phyloP scores from a whole-genome alignment of 1,140 invertebrate species.

The Brachionus angularis region DNA sequence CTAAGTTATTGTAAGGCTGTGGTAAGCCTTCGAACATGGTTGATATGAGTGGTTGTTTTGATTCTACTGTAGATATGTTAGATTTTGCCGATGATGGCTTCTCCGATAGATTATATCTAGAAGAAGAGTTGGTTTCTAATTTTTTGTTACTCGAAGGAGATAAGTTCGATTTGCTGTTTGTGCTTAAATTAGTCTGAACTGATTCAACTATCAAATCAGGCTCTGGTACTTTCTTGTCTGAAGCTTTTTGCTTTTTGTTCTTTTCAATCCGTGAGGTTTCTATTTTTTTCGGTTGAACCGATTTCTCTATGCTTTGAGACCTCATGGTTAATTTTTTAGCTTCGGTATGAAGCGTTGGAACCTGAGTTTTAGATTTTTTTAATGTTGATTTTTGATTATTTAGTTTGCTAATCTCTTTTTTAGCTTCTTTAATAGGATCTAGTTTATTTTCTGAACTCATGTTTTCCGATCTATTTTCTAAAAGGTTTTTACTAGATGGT shows the following conservation, averaged over 20 bases:
- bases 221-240: too few relatives aligned
- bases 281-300: neutral
- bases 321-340: neutral
- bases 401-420: too few relatives aligned
- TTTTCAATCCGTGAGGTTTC: neutral
- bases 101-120: neutral
- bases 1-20: neutral
- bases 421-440: too few relatives aligned
- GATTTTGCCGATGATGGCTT: conserved; percentile 15
- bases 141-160: neutral
- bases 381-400: too few relatives aligned
- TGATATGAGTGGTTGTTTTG: conserved; percentile 1
- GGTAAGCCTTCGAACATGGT: conserved; percentile 19
- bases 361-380: too few relatives aligned
- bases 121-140: neutral
- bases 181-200: neutral
- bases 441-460: neutral
- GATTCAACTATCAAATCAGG: neutral
- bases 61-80: neutral
- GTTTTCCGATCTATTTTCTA: neutral
- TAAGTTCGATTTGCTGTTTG: neutral
- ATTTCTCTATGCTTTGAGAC: neutral
- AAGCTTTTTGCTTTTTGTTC: too few relatives aligned
- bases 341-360: too few relatives aligned
- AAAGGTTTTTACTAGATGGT: neutral